Conservation (phyloP, 53 echinoderm and acorn worm species). For the Patiria pectinifera region DNA sequence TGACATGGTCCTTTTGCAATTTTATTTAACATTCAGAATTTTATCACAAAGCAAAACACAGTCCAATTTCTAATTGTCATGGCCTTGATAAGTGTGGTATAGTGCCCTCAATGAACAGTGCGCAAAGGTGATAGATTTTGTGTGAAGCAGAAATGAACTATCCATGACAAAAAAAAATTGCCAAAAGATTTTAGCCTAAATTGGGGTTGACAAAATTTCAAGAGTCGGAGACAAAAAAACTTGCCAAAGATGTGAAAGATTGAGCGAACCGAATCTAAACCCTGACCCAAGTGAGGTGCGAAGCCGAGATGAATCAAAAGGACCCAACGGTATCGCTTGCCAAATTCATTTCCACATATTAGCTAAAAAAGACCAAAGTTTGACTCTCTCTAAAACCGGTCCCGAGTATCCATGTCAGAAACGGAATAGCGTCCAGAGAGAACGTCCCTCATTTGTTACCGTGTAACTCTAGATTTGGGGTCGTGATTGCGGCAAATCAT, state of each 20-base stretch:
- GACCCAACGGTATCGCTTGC: not conserved
- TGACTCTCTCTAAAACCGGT: not conserved
- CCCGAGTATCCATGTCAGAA: constrained; percentile 6
- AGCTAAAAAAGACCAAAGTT: not conserved
- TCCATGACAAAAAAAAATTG: no score
- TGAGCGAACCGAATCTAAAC: not conserved
- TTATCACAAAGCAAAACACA: no score
- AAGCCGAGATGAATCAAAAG: not conserved
- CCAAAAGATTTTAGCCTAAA: not conserved
- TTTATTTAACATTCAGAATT: no score
- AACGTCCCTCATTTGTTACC: not conserved
- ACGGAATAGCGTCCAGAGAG: not conserved
- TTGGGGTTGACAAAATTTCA: not conserved
- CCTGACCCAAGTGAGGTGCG: not conserved
- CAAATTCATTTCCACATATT: not conserved
- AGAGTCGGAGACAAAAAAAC: no score
- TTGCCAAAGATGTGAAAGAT: not conserved
- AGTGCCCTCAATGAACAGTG: not conserved
- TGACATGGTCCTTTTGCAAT: no score
- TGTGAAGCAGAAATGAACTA: not conserved
- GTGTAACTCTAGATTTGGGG: not conserved
- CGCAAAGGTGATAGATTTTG: not conserved
- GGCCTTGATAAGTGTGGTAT: not conserved
- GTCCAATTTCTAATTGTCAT: no score
- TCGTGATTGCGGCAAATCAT: not conserved